Conservation (phyloP, 2,888 invertebrate species). For the Napeogenes inachia region DNA sequence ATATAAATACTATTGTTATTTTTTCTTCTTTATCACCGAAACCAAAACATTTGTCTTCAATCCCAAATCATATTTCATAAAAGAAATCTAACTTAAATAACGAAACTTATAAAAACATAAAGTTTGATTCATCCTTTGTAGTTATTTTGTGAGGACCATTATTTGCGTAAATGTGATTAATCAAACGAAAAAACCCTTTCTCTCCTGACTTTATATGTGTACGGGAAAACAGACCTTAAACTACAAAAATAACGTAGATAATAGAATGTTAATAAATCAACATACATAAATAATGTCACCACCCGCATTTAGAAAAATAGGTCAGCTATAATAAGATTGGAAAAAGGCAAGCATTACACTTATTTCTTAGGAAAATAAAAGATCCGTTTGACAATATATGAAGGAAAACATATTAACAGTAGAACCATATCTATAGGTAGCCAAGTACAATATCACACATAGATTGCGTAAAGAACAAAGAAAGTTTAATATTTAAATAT, state of each 20-base stretch:
- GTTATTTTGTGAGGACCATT: conserved; percentile 35
- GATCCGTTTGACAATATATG: not conserved
- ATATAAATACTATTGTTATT: too few relatives aligned
- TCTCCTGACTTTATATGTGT: conserved; percentile 19
- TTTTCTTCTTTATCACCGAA: too few relatives aligned
- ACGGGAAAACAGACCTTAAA: conserved; percentile 23
- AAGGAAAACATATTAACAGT: not conserved
- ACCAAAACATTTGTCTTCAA: not conserved
- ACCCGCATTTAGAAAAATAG: conserved; percentile 39
- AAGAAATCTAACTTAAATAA: conserved; percentile 16
- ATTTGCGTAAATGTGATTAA: conserved; percentile 51
- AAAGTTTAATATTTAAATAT: too few relatives aligned
- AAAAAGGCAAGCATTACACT: conserved; percentile 11
- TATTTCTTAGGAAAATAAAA: conserved; percentile 9
- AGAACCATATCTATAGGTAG: too few relatives aligned
- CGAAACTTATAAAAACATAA: conserved; percentile 19
- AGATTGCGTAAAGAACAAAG: too few relatives aligned
- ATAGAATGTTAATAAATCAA: conserved; percentile 16
- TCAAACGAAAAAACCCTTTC: conserved; percentile 48
- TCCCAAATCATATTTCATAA: conserved; percentile 10
- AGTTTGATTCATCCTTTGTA: conserved; percentile 23
- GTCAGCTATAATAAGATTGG: conserved; percentile 36
- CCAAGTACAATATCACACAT: not conserved
- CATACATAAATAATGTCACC: conserved; percentile 34
- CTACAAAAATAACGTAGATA: conserved; percentile 9